Evolutionary conservation across 2,888 invertebrate genomes (phyloP).

Genomic region (Melieria picta): DNA sequence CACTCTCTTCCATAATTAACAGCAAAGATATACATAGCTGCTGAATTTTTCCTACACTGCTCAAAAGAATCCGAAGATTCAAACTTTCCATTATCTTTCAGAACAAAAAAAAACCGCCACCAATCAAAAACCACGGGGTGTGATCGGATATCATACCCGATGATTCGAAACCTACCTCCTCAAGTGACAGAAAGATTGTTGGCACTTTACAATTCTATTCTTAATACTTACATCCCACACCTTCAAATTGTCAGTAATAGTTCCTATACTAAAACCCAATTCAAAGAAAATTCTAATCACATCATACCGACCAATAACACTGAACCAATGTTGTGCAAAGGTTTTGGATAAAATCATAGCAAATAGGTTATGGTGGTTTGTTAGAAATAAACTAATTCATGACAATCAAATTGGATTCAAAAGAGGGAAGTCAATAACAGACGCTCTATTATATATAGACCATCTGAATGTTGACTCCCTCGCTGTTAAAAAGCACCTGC

Average conservation of each 20-base stretch:
- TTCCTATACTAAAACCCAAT: slow-evolving; percentile 2
- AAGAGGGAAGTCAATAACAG: too few relatives aligned
- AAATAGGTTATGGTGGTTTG: too few relatives aligned
- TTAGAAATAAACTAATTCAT: too few relatives aligned
- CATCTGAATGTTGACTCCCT: too few relatives aligned
- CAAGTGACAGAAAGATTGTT: neutral
- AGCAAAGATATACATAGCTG: neutral
- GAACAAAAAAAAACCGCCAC: neutral
- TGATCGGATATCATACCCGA: neutral
- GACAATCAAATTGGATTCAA: too few relatives aligned
- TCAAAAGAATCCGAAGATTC: neutral
- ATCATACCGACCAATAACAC: slow-evolving; percentile 8
- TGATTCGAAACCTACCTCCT: neutral
- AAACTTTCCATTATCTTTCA: neutral
- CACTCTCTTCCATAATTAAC: neutral
- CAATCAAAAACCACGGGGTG: neutral
- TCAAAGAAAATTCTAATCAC: neutral
- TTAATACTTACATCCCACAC: neutral
- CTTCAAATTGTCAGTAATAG: neutral
- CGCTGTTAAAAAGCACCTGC: too few relatives aligned
- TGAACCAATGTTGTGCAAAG: neutral
- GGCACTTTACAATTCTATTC: slow-evolving; percentile 1
- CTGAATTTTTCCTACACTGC: neutral
- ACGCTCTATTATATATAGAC: too few relatives aligned
- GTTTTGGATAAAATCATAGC: slow-evolving; percentile 8